phyloP scores from a whole-genome alignment of 2,113 vertebrate genomes.

The Phalacrocorax brasilianus region DNA sequence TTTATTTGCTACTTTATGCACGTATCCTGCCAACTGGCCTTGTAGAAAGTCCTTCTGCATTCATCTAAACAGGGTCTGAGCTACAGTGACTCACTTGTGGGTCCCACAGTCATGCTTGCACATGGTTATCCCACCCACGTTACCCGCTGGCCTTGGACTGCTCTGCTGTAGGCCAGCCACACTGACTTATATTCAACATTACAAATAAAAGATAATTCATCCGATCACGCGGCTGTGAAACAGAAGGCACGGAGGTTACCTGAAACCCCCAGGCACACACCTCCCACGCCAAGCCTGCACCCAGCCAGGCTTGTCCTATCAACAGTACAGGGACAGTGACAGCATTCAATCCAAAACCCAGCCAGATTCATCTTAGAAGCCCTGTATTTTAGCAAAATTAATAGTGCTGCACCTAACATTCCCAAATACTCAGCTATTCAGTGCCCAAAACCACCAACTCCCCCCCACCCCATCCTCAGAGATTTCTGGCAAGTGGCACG shows the following conservation, averaged over 20 bases:
- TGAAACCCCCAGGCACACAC: neutral
- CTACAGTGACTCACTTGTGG: neutral
- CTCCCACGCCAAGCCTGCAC: neutral
- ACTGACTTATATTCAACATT: neutral
- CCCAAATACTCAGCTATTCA: neutral
- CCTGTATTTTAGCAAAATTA: neutral
- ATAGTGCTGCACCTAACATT: neutral
- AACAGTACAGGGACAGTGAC: neutral
- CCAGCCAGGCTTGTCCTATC: neutral
- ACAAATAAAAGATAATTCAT: neutral
- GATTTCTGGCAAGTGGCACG: neutral
- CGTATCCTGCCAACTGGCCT: neutral
- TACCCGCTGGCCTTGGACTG: neutral
- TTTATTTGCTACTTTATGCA: neutral
- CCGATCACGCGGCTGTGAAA: neutral
- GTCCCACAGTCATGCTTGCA: neutral
- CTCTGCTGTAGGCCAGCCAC: neutral
- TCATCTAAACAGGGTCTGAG: neutral
- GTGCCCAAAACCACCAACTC: neutral
- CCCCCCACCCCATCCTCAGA: neutral
- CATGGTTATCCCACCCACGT: rapidly evolving
- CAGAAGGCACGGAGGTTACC: neutral
- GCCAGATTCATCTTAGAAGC: neutral
- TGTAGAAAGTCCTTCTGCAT: neutral
- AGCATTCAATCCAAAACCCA: neutral